Base-by-base conservation (phyloP, 2,113 vertebrate species). In the Lepisosteus oculatus region DNA sequence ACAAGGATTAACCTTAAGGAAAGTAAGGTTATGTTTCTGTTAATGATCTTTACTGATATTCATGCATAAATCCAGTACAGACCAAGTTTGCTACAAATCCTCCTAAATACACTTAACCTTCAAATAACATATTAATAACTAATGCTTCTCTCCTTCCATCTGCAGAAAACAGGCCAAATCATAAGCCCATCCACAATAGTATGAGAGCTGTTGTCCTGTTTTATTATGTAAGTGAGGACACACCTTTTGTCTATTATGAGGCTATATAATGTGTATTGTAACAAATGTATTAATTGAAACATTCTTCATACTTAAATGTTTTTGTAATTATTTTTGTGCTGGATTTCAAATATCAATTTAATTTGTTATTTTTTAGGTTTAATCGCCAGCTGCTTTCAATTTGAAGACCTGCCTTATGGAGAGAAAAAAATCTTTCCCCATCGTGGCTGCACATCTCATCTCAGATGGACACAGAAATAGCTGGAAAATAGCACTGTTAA, bases 121-220 rank as follows among this genome's bases (percentile, higher is more conserved):
- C 70, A 56, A 15, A 44, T 77, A 71, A 71, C 63, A 8, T 79
- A 79, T 82, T 86, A n/a, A n/a, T 78, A 85, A 88, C 61, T n/a
- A 77, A 77, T 80, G 67, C 83, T 83, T 86, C 78, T 89, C 85
- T 87, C 79, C 84, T 81, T 75, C 54, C 67, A 15, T 70, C 80
- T 77, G 79, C 87, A 92, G 91, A 89, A 89, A 74, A 81, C 86
- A 70, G 87, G 84, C 80, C 81, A 90, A 61, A 84, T 92, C 78
- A 76, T 93, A 83, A 81, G 88, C 68, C 91, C 93, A 54, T 91
- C 93, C 12, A 92, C 92, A 81, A 55, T 92, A 76, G 92, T 94
- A 77, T 95, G 92, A 95, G 76, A 69, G 15, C 80, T 78, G 81
- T 84, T 79, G 79, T 11, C 80, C 84, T 64, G 7, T 75, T 76